A percentile compares a stretch with the other conserved stretches of the same genome.
phyloP scores from a whole-genome alignment of 2,113 vertebrate genomes.

The Cricetomys ansorgei region DNA sequence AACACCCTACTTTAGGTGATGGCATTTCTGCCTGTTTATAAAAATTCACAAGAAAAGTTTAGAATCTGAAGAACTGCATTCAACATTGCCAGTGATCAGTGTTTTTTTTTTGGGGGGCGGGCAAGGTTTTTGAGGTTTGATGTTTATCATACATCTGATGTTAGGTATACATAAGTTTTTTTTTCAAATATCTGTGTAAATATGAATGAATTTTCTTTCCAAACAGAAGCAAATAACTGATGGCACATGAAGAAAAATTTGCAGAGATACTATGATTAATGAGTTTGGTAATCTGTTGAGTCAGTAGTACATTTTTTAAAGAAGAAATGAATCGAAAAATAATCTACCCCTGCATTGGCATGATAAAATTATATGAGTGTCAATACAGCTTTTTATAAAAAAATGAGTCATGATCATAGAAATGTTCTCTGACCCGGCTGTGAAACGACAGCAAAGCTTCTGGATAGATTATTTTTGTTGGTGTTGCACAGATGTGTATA shows the following conservation, averaged over 20 bases:
- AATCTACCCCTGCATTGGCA: not conserved
- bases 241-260: not conserved
- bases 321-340: not conserved
- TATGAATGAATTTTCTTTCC: not conserved
- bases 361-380: conserved; percentile 10
- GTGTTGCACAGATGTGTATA: conserved; percentile 86
- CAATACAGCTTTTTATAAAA: conserved; percentile 73
- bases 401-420: conserved; percentile 82
- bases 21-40: conserved; percentile 42
- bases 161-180: conserved; percentile 29
- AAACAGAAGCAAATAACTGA: conserved; percentile 58
- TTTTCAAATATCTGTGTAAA: conserved; percentile 44
- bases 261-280: not conserved
- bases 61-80: conserved; percentile 63
- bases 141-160: conserved; percentile 62
- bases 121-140: not conserved
- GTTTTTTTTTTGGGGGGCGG: too few relatives aligned
- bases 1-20: conserved; percentile 71
- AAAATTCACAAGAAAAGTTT: conserved; percentile 52
- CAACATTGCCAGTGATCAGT: conserved; percentile 25
- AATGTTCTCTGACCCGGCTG: conserved; percentile 76
- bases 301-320: not conserved
- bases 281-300: not conserved
- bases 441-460: conserved; percentile 83
- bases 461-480: conserved; percentile 80